Conservation (phyloP, 2,888 invertebrate species). For the Tetragnatha montana region DNA sequence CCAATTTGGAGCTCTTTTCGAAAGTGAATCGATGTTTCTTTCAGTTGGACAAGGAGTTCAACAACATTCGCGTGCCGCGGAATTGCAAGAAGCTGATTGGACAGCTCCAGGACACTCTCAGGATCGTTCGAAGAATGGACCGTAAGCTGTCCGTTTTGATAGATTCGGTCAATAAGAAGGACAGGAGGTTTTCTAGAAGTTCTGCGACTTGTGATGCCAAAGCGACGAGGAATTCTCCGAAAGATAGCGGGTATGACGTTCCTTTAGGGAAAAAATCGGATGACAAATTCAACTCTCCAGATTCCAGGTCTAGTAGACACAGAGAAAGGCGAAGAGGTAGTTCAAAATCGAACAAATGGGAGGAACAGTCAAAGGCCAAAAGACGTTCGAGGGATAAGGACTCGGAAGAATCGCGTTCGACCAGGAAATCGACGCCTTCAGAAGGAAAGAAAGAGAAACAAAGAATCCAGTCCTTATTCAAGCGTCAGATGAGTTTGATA, state of each 20-base stretch:
- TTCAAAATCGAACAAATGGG: background rate
- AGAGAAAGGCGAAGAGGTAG: background rate
- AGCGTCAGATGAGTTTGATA: slow-evolving; percentile 48
- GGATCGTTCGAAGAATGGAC: slow-evolving; percentile 28
- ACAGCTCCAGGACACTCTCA: slow-evolving; percentile 12
- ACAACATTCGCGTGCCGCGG: slow-evolving; percentile 29
- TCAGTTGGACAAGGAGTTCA: slow-evolving; percentile 30
- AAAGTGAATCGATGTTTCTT: slow-evolving; percentile 43
- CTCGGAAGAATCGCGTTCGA: background rate
- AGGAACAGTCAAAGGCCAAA: no score
- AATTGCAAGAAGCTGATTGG: background rate
- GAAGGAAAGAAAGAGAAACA: slow-evolving; percentile 26
- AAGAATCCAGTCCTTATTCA: slow-evolving; percentile 44
- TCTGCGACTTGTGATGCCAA: background rate
- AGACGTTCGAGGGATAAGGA: no score
- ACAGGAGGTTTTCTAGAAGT: background rate
- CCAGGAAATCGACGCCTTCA: background rate
- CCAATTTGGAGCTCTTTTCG: slow-evolving; percentile 30
- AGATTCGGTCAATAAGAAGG: background rate
- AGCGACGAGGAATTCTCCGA: background rate
- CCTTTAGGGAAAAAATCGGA: background rate
- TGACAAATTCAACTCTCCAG: background rate
- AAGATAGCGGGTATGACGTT: background rate
- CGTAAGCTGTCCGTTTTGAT: slow-evolving; percentile 28
- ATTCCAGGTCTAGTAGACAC: background rate